Conservation (phyloP, 2,797 vertebrate species). For the Melanotaenia trifasciata region DNA sequence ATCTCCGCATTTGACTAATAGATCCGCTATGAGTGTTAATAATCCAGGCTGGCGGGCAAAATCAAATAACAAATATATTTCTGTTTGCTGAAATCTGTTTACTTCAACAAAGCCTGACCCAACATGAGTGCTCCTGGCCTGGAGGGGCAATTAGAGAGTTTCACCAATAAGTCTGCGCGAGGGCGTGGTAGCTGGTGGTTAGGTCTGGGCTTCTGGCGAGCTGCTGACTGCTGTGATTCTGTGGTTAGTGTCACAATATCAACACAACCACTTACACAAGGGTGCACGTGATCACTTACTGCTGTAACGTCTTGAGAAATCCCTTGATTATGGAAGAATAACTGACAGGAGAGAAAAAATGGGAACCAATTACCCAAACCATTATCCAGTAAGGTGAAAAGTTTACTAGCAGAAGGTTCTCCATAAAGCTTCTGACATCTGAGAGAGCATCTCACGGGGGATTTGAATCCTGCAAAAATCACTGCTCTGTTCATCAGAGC, state of each 20-base stretch:
- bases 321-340: slow-evolving; percentile 36
- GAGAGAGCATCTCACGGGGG: background rate
- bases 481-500: background rate
- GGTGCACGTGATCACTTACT: slow-evolving; percentile 18
- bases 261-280: slow-evolving; percentile 12
- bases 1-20: background rate
- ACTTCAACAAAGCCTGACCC: slow-evolving; percentile 56
- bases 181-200: slow-evolving; percentile 49
- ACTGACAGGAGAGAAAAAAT: slow-evolving; percentile 41
- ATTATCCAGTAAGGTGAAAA: slow-evolving; percentile 25
- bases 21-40: slow-evolving; percentile 14
- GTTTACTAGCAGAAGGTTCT: slow-evolving; percentile 19
- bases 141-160: slow-evolving; percentile 25
- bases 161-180: slow-evolving; percentile 12
- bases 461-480: background rate
- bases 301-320: slow-evolving; percentile 39
- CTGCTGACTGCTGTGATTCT: slow-evolving; percentile 39
- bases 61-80: slow-evolving; percentile 20
- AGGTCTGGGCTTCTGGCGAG: slow-evolving; percentile 47
- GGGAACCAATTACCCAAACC: slow-evolving; percentile 30
- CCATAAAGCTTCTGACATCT: background rate
- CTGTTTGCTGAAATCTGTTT: slow-evolving; percentile 36
- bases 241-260: slow-evolving; percentile 42
- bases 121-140: slow-evolving; percentile 21
- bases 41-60: slow-evolving; percentile 38